Evolutionary conservation across 2,113 vertebrate species (phyloP).

Genomic region (Sylvilagus bachmani): DNA sequence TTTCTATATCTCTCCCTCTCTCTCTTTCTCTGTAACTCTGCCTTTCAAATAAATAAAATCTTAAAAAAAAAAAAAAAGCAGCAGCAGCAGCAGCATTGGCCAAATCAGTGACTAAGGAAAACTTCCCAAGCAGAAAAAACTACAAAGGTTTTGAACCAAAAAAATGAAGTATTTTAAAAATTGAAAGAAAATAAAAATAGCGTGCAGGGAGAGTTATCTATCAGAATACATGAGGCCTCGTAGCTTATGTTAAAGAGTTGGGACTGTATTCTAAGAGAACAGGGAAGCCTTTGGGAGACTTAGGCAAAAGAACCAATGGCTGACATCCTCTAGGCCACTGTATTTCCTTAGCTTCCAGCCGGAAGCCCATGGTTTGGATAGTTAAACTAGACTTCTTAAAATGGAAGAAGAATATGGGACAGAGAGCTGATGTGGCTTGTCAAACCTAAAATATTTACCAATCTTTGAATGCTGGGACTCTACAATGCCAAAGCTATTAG

Average conservation of each 20-base stretch:
- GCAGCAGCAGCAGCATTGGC: too few species aligned
- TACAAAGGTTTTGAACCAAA: slow-evolving; percentile 39
- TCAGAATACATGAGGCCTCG: neutral
- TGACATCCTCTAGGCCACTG: neutral
- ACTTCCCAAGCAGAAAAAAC: slow-evolving; percentile 24
- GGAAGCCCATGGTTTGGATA: neutral
- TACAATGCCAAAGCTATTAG: slow-evolving; percentile 29
- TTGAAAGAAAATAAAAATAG: slow-evolving; percentile 17
- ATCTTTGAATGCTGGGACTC: slow-evolving; percentile 39
- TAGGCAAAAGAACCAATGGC: slow-evolving; percentile 18
- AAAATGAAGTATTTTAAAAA: slow-evolving; percentile 28
- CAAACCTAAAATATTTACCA: slow-evolving; percentile 55
- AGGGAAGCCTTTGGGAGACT: slow-evolving; percentile 12
- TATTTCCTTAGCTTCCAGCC: slow-evolving; percentile 2
- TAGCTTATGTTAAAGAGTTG: slow-evolving; percentile 13
- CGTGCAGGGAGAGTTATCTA: slow-evolving; percentile 25
- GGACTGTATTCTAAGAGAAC: neutral
- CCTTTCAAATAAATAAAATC: too few species aligned
- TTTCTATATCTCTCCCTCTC: too few species aligned
- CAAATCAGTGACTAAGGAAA: neutral
- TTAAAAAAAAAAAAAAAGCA: too few species aligned
- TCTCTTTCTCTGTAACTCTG: too few species aligned
- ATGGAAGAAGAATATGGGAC: neutral
- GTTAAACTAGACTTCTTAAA: slow-evolving; percentile 26
- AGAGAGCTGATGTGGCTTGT: slow-evolving; percentile 20